These are phyloP conservation scores for Solea senegalensis DNA, from an alignment of 2,113 vertebrate species.

Conservation along the genomic window DNA sequence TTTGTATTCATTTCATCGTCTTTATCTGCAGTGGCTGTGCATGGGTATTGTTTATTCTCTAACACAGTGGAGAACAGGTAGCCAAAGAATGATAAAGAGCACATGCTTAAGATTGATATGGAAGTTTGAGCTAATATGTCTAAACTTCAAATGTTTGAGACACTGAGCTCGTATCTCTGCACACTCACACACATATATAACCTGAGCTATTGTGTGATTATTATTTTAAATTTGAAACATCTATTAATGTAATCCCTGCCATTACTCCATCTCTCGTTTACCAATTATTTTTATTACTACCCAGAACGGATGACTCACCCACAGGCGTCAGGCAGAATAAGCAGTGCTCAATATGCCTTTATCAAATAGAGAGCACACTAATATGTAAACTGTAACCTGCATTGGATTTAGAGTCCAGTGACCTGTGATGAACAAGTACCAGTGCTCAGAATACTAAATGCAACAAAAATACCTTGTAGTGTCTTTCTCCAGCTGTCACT, in stretches of 20 bases:
- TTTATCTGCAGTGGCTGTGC: too few relatives aligned
- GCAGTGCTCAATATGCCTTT: background rate
- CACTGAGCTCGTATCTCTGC: background rate
- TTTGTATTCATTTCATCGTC: too few relatives aligned
- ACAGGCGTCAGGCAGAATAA: background rate
- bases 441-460: constrained; percentile 5
- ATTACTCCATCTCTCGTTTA: too few relatives aligned
- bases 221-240: too few relatives aligned
- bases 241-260: too few relatives aligned
- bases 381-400: background rate
- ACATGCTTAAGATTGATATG: too few relatives aligned
- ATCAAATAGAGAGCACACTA: background rate
- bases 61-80: too few relatives aligned
- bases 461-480: background rate
- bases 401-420: constrained; percentile 8
- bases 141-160: background rate
- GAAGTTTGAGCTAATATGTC: too few relatives aligned
- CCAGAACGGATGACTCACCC: background rate
- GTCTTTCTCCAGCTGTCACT: constrained; percentile 37
- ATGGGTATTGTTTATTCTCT: too few relatives aligned
- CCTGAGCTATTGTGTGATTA: too few relatives aligned
- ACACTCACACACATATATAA: too few relatives aligned
- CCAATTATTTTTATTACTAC: background rate
- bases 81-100: too few relatives aligned
- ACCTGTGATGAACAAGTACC: constrained; percentile 1